Evolutionary conservation across 92 coral and sea anemone species (phyloP), one percentile per base, ranked within the genome.

Genomic region (Siderastrea radians): DNA sequence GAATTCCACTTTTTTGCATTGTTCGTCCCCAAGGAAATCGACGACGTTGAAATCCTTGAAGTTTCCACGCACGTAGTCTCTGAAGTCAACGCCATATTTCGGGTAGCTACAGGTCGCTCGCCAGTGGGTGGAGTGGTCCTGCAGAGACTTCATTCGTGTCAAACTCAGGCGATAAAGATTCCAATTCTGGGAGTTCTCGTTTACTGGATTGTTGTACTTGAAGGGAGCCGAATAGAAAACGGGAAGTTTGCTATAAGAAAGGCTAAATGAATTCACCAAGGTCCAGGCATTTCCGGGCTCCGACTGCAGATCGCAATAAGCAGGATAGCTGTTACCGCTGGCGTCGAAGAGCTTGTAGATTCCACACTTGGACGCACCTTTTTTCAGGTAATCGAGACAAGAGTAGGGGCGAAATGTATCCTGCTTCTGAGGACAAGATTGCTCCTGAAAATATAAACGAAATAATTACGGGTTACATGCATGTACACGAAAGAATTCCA

Each of bases 271-370:
- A 55, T 11, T 71, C 45, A 86, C 90, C 19, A 86, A 48, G 49
- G 90, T 86, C 90, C 90, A 86, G 51, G 77, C 90, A 3, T 76
- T 60, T 11, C 85, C 81, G 64, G 69, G 50, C 60, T 84, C 88
- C 4, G 88, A 72, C 6, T 16, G 14, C 80, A 83, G 48, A 60
- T 85, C 89, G 44, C 89, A 85, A 55, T 57, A 85, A 17, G 74
- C 89, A 1, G 73, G 49, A 14, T 73, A 74, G 43, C 48, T 45
- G 12, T 71, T 58, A 49, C 63, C 48, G 8, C 64, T 76, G 81
- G 19, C 19, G 47, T 85, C 89, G 84, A 26, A 76, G 84, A 75
- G 60, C 74, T 61, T 75, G 74, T 76, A 85, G 47, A 14, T 11
- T 4, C 81, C 81, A 55, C 26, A 13, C 64, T 49, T 4, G 64